phyloP scores from a whole-genome alignment of 92 coral and sea anemone genomes.

The Porites lobata region DNA sequence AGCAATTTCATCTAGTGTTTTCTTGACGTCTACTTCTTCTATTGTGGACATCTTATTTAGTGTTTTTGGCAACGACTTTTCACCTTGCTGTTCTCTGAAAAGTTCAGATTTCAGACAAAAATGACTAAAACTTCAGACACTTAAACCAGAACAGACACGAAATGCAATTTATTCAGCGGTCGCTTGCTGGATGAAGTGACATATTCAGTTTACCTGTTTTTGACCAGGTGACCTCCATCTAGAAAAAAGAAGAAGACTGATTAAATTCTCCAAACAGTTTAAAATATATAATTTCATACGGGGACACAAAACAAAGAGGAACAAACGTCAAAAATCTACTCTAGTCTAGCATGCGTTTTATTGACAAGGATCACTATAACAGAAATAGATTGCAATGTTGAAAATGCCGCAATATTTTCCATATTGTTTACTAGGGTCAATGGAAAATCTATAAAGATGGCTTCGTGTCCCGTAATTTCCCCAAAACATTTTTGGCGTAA shows the following conservation, averaged over 20 bases:
- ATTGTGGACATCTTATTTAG: neutral
- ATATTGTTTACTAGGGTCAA: too few species aligned
- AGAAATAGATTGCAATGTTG: too few species aligned
- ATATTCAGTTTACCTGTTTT: neutral
- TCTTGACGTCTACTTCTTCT: conserved; percentile 70
- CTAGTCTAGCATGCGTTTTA: too few species aligned
- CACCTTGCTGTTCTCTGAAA: conserved; percentile 26
- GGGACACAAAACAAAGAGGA: too few species aligned
- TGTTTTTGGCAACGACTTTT: neutral
- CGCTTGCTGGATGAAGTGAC: neutral
- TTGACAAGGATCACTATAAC: too few species aligned
- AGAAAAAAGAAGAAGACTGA: neutral
- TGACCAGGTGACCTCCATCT: conserved; percentile 6
- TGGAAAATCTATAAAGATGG: too few species aligned
- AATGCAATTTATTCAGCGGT: neutral
- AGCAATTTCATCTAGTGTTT: conserved; percentile 83
- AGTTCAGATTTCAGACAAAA: neutral
- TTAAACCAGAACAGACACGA: neutral
- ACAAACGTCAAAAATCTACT: too few species aligned
- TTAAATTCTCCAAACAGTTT: neutral
- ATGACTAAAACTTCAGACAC: too few species aligned
- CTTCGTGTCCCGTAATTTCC: too few species aligned
- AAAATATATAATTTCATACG: too few species aligned
- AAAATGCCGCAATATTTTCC: too few species aligned
- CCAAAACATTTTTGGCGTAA: too few species aligned